Evolutionary conservation across 2,888 invertebrate species (phyloP).

Genomic region (Andrena praecox): DNA sequence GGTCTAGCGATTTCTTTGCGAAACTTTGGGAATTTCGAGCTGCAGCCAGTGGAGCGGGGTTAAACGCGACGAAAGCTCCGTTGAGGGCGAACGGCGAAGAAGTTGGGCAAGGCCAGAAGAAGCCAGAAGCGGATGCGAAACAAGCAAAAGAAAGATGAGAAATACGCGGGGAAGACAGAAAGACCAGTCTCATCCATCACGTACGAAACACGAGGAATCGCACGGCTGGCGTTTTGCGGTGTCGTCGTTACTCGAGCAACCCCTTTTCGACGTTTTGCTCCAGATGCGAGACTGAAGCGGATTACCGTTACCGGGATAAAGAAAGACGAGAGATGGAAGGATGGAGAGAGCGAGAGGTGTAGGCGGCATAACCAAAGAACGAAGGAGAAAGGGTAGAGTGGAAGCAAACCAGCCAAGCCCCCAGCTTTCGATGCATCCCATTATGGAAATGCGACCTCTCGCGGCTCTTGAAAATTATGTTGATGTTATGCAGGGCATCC

Average conservation of each 20-base stretch:
- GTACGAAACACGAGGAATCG: constrained; percentile 52
- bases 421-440: constrained; percentile 81
- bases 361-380: constrained; percentile 28
- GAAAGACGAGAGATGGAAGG: constrained; percentile 10
- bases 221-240: constrained; percentile 50
- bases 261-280: constrained; percentile 65
- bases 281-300: constrained; percentile 44
- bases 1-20: constrained; percentile 25
- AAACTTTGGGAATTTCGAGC: constrained; percentile 44
- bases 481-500: constrained; percentile 79
- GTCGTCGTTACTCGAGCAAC: constrained; percentile 49
- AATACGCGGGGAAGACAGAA: neutral
- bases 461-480: constrained; percentile 81
- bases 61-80: constrained; percentile 25
- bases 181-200: constrained; percentile 64
- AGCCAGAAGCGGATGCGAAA: neutral
- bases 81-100: constrained; percentile 23
- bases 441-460: constrained; percentile 81
- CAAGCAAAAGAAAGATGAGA: constrained; percentile 8
- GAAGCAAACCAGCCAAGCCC: constrained; percentile 59
- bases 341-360: constrained; percentile 23
- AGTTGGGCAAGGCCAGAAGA: constrained; percentile 19
- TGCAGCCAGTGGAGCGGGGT: neutral
- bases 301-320: constrained; percentile 26
- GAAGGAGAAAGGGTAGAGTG: constrained; percentile 41